Conservation (phyloP, 2,888 invertebrate species). For the Lamproptera curius region DNA sequence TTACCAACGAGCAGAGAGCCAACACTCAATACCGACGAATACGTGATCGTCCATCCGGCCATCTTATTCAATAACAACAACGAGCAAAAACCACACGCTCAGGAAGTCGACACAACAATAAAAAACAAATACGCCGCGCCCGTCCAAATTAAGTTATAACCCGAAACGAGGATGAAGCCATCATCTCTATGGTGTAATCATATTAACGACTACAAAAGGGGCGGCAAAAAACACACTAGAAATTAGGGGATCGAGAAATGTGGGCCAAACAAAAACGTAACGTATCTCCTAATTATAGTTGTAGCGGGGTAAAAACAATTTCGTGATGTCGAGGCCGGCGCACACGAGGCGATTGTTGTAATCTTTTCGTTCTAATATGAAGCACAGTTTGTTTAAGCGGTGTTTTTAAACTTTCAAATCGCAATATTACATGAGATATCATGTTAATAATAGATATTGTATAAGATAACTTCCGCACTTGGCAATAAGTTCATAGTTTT, state of each 20-base stretch:
- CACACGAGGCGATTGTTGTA: conserved; percentile 52
- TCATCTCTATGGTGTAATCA: conserved; percentile 77
- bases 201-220: conserved; percentile 78
- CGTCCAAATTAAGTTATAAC: conserved; percentile 78
- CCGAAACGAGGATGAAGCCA: conserved; percentile 78
- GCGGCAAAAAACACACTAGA: conserved; percentile 73
- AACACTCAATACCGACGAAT: conserved; percentile 49
- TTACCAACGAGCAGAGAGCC: conserved; percentile 44
- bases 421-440: too few relatives aligned
- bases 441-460: too few relatives aligned
- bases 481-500: too few relatives aligned
- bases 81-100: conserved; percentile 67
- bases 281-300: conserved; percentile 77
- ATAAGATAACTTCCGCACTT: too few relatives aligned
- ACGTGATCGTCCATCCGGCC: conserved; percentile 64
- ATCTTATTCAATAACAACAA: conserved; percentile 76
- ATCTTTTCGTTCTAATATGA: conserved; percentile 9
- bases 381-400: too few relatives aligned
- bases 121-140: conserved; percentile 72
- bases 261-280: conserved; percentile 78
- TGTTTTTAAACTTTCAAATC: too few relatives aligned
- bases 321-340: conserved; percentile 55
- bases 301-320: conserved; percentile 76
- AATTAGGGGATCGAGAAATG: conserved; percentile 78
- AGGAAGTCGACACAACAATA: conserved; percentile 73